phyloP scores from a whole-genome alignment of 2,113 vertebrate species.

The Conger conger region DNA sequence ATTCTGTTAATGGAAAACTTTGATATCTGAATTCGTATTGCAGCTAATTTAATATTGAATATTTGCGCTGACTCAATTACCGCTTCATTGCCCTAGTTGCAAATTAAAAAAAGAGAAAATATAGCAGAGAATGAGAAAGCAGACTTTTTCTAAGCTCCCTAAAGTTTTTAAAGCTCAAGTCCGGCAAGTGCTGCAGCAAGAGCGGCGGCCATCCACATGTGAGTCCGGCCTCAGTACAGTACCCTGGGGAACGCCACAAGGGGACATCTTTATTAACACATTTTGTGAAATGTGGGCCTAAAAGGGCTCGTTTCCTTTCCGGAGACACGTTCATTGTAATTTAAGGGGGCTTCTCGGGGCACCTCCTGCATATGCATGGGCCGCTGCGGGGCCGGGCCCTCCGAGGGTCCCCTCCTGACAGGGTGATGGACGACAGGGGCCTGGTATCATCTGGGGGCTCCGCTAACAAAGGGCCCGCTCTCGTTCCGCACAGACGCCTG shows the following conservation, averaged over 20 bases:
- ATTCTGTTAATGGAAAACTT: too few relatives aligned
- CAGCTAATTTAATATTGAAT: too few relatives aligned
- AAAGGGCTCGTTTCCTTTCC: slow-evolving; percentile 2
- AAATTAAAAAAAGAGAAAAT: neutral
- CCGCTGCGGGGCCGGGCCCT: neutral
- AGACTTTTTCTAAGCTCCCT: too few relatives aligned
- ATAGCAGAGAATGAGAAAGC: neutral
- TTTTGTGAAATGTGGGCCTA: slow-evolving; percentile 3
- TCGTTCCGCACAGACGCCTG: neutral
- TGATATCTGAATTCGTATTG: too few relatives aligned
- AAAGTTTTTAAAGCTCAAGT: too few relatives aligned
- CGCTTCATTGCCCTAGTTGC: too few relatives aligned
- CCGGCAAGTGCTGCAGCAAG: too few relatives aligned
- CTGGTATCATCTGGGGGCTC: slow-evolving; percentile 21
- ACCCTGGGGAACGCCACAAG: neutral
- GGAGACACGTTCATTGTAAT: slow-evolving; percentile 21
- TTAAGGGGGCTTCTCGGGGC: neutral
- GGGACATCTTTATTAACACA: slow-evolving; percentile 22
- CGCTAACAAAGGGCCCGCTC: slow-evolving; percentile 12
- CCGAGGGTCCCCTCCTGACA: neutral
- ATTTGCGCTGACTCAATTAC: too few relatives aligned
- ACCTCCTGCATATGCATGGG: slow-evolving; percentile 15
- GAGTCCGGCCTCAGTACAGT: neutral
- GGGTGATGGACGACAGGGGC: slow-evolving; percentile 17
- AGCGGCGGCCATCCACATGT: neutral